These are phyloP conservation scores for Neogale vison DNA, from an alignment of 2,113 vertebrate genomes.

Conservation along the genomic window DNA sequence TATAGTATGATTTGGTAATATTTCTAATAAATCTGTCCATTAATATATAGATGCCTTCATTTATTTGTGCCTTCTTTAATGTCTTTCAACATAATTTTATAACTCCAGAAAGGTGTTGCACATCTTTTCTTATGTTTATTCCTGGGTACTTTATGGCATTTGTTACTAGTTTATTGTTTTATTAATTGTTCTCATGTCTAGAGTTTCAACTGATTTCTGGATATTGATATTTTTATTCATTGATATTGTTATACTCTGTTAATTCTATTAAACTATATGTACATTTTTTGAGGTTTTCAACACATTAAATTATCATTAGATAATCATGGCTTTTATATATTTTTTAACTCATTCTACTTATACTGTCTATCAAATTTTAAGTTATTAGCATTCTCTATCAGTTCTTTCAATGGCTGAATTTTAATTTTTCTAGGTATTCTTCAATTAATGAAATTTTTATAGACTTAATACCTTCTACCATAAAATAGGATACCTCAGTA, in stretches of 20 bases:
- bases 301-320: neutral
- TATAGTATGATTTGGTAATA: neutral
- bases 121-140: neutral
- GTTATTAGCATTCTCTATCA: neutral
- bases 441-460: neutral
- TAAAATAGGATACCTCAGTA: neutral
- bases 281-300: neutral
- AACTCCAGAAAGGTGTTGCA: neutral
- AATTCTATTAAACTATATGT: neutral
- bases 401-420: neutral
- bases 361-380: neutral
- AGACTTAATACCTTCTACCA: neutral
- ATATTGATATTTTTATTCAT: neutral
- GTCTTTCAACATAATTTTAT: neutral
- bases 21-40: neutral
- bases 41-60: neutral
- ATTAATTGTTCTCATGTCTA: neutral
- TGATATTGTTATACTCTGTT: neutral
- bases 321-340: neutral
- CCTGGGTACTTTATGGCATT: neutral
- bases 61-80: neutral
- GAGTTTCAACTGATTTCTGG: neutral
- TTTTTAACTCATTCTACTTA: neutral
- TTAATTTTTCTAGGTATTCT: neutral
- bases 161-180: neutral